Base-by-base conservation (phyloP, 2,888 invertebrate genomes). In the Empis stercorea region DNA sequence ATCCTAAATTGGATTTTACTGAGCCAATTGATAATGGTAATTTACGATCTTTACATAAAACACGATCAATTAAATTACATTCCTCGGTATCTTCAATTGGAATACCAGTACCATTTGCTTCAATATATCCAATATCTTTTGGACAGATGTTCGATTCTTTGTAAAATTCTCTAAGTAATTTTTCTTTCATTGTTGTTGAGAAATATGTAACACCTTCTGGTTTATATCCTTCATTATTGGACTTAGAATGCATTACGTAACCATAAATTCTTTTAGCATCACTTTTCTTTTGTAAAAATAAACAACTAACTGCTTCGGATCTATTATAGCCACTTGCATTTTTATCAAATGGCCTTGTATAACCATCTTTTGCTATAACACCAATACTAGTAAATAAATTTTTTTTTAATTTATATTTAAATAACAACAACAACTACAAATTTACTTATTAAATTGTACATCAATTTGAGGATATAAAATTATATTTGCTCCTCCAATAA, bases 1-100 rank as follows among this genome's bases (percentile, higher is more conserved):
- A 94, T 0, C 94, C 93, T 66, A 92, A 75, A 66, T 91, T 93
- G 0, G 89, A 88, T 64, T 94, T 94, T 45, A 91, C 79, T 0
- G 92, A 87, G 6, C 93, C 93, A 48, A 93, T 82, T 43, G 76
- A 68, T 1, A 92, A 73, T 0, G 91, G 84, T 1, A 75, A 79
- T 0, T 76, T 78, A 20, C 88, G 74, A 10, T 76, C 76, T 3
- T 75, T 73, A 59, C 83, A 83, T 64, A 88, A 81, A 36, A 84
- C 75, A 53, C 81, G 79, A 40, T 84, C 81, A 43, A 93, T 78
- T 1, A 87, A 84, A 52, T 78, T 71, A 44, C 87, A 70, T 68
- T 94, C 93, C 63, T 91, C 87, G 0, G 91, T 89, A 68, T 94
- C 94, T 20, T 93, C 89, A 7, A 84, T 81, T 55, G 67, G 71